Conservation (phyloP, 1,140 invertebrate species). For the fruit fly (Drosophila melanogaster) region Release_6_plus_ISO1_MT NT_033777.3:29930001-29930500, state of each 20-base stretch:
- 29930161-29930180: slow-evolving; percentile 38
- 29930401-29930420: neutral
- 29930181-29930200: neutral
- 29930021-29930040: slow-evolving; percentile 98
- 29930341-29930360: slow-evolving; percentile 12
- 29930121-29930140: slow-evolving; percentile 97
- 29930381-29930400: slow-evolving; percentile 7
- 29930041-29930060: slow-evolving; percentile 93
- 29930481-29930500: slow-evolving; percentile 16
- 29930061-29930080: slow-evolving; percentile 95
- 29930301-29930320: slow-evolving; percentile 1
- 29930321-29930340: slow-evolving; percentile 4
- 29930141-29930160: slow-evolving; percentile 94
- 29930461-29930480: slow-evolving; percentile 14
- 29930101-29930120: slow-evolving; percentile 99
- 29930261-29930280: neutral
- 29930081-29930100: slow-evolving; percentile 95
- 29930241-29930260: neutral
- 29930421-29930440: neutral
- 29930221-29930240: neutral
- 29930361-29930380: slow-evolving; percentile 11
- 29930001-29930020: slow-evolving; percentile 98
- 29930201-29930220: neutral
- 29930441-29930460: neutral
- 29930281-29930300: neutral